Evolutionary conservation across 2,888 invertebrate species (phyloP), one percentile per base, ranked within the genome.

Genomic region (Hoplodrina ambigua): DNA sequence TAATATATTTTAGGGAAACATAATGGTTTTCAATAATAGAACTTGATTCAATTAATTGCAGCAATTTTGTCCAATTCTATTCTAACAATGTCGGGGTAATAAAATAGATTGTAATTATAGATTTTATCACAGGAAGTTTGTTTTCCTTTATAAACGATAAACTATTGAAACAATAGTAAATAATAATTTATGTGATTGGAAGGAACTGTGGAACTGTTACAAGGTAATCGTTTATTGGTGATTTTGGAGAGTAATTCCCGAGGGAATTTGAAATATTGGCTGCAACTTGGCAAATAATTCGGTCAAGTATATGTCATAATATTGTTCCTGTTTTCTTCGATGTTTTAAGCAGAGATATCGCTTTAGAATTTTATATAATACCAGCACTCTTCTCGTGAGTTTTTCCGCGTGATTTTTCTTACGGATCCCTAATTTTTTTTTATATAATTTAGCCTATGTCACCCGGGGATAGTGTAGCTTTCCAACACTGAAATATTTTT

Each of bases 71-170:
- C n/a, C n/a, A 10, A 69, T 69, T 59, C 13, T 13, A 74, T 62
- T 63, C 19, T 55, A 59, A 63, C 57, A 50, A 50, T 52, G 44
- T 25, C 6, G 19, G 15, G 25, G 25, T 70, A 59, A 19, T 56
- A 41, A 46, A 55, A 52, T 20, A 57, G 63, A 76, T 55, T 13
- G 50, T 77, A 46, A 70, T 70, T 63, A 76, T 63, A 63, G 62
- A 76, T 75, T 52, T 46, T 11, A 19, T 19, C 13, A n/a, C 11
- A 30, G 8, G 41, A 69, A 41, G 63, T 63, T 55, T 37, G 50
- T 62, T 62, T 63, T 53, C 11, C 17, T 58, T 37, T 49, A 30
- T 33, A 25, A 62, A 49, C 37, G 53, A 10, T 49, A n/a, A 30
- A 70, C 25, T 49, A 41, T 5, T 7, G 46, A 1, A 37, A 52